Evolutionary conservation across 2,797 vertebrate species (phyloP).

Genomic region (Syngnathus rostellatus): DNA sequence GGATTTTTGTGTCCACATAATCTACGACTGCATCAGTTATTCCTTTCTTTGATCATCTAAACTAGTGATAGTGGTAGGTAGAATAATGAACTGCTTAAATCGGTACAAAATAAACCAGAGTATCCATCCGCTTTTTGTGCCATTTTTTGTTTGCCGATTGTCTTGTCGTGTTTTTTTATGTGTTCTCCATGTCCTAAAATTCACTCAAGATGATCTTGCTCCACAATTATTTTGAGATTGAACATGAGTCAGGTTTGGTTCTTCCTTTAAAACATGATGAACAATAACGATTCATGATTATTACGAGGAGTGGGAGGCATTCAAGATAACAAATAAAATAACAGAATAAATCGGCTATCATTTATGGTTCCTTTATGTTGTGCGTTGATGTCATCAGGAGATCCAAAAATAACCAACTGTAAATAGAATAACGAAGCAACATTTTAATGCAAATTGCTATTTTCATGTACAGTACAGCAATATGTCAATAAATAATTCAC

Average conservation of each 20-base stretch:
- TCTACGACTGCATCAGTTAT: not conserved
- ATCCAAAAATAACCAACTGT: not conserved
- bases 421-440: conserved; percentile 35
- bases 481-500: conserved; percentile 70
- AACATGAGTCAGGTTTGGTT: not conserved
- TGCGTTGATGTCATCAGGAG: not conserved
- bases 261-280: not conserved
- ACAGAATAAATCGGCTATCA: no score
- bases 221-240: no score
- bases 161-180: no score
- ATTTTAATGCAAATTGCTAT: conserved; percentile 66
- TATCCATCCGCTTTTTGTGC: not conserved
- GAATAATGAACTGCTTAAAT: not conserved
- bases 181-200: no score
- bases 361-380: not conserved
- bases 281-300: not conserved
- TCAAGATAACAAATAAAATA: not conserved
- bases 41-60: not conserved
- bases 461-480: conserved; percentile 55
- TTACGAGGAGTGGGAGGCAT: not conserved
- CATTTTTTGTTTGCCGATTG: no score
- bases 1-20: not conserved
- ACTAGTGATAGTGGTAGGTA: not conserved
- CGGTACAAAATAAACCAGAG: not conserved
- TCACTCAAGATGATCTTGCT: no score